Conservation (phyloP, 2,888 invertebrate species). For the Patella depressa region DNA sequence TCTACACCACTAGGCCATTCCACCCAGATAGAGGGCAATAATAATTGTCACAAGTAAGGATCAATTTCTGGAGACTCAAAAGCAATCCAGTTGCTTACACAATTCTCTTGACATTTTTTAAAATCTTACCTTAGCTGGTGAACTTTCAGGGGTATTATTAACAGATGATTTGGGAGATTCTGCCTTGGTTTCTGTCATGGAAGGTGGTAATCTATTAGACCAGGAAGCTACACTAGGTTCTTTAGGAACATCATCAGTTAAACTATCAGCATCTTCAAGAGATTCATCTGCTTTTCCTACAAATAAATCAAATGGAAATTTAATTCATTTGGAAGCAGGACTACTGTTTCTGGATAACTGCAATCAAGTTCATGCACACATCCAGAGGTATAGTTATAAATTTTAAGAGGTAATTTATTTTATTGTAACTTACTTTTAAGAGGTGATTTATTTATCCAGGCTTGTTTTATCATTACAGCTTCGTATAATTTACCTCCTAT, state of each 20-base stretch:
- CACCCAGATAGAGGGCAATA: too few relatives aligned
- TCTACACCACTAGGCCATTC: too few relatives aligned
- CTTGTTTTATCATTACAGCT: slow-evolving; percentile 58
- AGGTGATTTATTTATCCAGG: slow-evolving; percentile 52
- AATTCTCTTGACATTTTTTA: slow-evolving; percentile 38
- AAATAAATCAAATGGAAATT: neutral
- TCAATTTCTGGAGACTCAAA: neutral
- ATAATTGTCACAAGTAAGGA: too few relatives aligned
- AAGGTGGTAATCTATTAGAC: slow-evolving; percentile 56
- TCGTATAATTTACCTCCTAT: slow-evolving; percentile 58
- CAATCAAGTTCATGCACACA: too few relatives aligned
- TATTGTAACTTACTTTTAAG: slow-evolving; percentile 25
- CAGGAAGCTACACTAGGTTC: slow-evolving; percentile 51
- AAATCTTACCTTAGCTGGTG: slow-evolving; percentile 34
- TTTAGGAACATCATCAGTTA: slow-evolving; percentile 41
- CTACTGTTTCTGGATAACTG: too few relatives aligned
- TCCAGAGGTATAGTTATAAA: too few relatives aligned
- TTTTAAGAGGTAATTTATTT: too few relatives aligned
- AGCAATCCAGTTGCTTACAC: too few relatives aligned
- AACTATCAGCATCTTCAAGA: slow-evolving; percentile 28
- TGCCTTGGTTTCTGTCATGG: slow-evolving; percentile 43
- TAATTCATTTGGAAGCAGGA: too few relatives aligned
- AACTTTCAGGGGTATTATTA: slow-evolving; percentile 24
- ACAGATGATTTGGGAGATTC: slow-evolving; percentile 28
- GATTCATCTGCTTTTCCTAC: slow-evolving; percentile 1